A percentile compares a stretch with the other conserved stretches of the same genome.
These are phyloP conservation scores for Halcyon senegalensis DNA, from an alignment of 2,113 vertebrate genomes.

Conservation along the genomic window DNA sequence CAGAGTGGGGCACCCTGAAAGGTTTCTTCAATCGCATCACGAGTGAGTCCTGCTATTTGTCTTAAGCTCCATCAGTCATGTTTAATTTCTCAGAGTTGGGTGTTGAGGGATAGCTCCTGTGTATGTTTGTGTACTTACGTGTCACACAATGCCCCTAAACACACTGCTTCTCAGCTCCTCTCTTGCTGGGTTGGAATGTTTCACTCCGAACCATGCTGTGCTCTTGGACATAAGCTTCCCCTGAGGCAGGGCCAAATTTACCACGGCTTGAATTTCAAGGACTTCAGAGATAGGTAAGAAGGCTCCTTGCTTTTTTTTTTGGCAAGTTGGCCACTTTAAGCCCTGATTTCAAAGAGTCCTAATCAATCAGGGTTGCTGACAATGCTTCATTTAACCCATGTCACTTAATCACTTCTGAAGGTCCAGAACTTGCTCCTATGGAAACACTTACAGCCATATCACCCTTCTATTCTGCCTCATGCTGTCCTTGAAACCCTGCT, in stretches of 20 bases:
- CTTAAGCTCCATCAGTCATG: accelerated
- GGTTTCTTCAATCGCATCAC: slow-evolving; percentile 69
- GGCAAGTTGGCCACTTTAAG: neutral
- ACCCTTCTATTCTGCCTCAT: neutral
- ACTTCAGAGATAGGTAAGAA: neutral
- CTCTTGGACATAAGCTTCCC: neutral
- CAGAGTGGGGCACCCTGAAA: slow-evolving; percentile 62
- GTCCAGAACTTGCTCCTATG: neutral
- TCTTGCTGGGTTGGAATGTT: neutral
- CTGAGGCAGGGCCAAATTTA: neutral
- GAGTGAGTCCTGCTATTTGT: slow-evolving; percentile 52
- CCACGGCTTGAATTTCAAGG: neutral
- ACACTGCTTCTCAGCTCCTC: neutral
- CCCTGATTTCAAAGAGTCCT: neutral
- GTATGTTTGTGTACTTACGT: neutral
- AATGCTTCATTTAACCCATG: neutral
- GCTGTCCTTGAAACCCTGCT: neutral
- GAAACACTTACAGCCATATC: neutral
- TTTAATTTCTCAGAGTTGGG: accelerated
- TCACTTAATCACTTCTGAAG: neutral
- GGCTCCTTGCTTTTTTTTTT: neutral
- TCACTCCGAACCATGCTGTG: neutral
- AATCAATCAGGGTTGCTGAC: neutral
- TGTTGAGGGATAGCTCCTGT: too few relatives aligned
- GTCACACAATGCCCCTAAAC: neutral